phyloP scores from a whole-genome alignment of 2,797 vertebrate genomes.

The Bradypus variegatus region DNA sequence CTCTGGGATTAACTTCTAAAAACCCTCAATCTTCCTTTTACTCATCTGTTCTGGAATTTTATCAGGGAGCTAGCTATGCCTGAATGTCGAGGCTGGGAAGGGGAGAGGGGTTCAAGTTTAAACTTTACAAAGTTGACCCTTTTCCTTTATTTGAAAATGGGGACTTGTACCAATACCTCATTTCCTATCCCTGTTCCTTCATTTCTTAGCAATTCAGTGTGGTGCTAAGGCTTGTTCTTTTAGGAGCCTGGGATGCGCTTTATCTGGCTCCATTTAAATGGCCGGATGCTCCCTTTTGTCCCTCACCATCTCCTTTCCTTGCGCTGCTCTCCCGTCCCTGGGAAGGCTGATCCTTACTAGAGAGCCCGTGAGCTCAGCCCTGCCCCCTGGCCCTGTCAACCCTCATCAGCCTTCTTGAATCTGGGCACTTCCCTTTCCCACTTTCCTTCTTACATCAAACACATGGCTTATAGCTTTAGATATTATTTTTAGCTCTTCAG shows the following conservation, averaged over 20 bases:
- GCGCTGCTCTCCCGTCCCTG: neutral
- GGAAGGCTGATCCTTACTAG: neutral
- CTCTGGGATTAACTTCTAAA: neutral
- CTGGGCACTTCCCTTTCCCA: no score
- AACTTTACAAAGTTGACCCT: neutral
- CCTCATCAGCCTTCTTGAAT: neutral
- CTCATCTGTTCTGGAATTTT: neutral
- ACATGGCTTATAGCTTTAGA: neutral
- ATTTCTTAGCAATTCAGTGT: neutral
- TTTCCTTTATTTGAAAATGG: neutral
- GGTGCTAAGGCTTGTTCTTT: neutral
- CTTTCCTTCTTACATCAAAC: neutral
- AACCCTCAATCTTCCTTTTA: neutral
- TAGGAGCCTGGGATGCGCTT: neutral
- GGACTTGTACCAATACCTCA: neutral
- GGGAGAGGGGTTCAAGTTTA: neutral
- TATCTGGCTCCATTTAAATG: neutral
- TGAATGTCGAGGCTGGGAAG: neutral
- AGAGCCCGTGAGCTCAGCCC: neutral
- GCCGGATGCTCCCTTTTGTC: rapidly evolving
- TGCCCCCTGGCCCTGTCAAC: rapidly evolving
- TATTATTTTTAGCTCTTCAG: neutral
- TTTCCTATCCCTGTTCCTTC: neutral
- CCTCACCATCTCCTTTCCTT: neutral
- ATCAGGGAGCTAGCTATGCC: neutral